Evolutionary conservation across 2,797 vertebrate species (phyloP).

Genomic region (Danionella dracula): DNA sequence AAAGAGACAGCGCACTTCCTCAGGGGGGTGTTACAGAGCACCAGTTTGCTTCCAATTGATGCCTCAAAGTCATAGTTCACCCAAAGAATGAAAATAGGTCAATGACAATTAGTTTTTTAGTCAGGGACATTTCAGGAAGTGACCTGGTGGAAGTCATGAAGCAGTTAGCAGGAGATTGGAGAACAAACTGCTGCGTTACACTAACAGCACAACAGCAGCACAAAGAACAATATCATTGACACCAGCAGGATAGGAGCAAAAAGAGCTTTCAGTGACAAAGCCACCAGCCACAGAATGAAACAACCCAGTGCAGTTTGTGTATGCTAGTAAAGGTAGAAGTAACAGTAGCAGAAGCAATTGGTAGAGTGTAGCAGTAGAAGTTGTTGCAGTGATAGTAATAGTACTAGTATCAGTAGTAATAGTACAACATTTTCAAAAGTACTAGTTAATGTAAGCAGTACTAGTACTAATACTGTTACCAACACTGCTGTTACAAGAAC

Average conservation of each 20-base stretch:
- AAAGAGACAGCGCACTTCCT: constrained; percentile 3
- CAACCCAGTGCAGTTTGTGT: no score
- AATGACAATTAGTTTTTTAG: no score
- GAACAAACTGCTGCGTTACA: background rate
- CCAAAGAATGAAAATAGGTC: background rate
- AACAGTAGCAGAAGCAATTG: no score
- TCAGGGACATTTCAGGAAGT: background rate
- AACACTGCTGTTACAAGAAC: no score
- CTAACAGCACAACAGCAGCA: constrained; percentile 26
- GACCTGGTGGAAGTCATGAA: constrained; percentile 43
- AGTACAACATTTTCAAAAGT: no score
- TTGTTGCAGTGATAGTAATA: no score
- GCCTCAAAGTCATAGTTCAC: background rate
- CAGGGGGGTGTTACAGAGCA: constrained; percentile 30
- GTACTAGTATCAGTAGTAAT: no score
- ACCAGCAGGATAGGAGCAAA: constrained; percentile 18
- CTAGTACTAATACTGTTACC: no score
- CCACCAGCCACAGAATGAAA: constrained; percentile 53
- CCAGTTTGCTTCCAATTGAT: background rate
- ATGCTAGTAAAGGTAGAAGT: no score
- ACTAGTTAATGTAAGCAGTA: no score
- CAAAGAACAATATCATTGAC: constrained; percentile 20
- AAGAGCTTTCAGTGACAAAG: constrained; percentile 30
- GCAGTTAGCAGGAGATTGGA: background rate
- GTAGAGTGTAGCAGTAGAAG: no score